Conservation (phyloP, 2,888 invertebrate genomes). For the Steinernema carpocapsae region DNA sequence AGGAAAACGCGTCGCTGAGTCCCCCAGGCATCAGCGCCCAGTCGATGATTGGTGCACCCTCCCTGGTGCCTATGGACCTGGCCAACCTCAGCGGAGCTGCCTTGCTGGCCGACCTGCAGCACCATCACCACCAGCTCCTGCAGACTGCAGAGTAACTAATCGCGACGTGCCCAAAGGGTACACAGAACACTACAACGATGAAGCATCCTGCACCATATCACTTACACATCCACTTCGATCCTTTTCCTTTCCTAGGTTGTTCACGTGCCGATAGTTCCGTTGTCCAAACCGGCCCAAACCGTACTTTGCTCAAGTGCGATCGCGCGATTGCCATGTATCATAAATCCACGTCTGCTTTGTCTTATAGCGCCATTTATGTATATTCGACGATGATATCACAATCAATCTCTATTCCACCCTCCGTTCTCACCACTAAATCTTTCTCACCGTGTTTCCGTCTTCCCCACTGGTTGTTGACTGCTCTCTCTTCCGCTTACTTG, state of each 20-base stretch:
- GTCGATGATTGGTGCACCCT: background rate
- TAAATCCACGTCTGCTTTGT: slow-evolving; percentile 13
- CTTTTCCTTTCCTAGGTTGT: slow-evolving; percentile 24
- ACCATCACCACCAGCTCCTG: slow-evolving; percentile 58
- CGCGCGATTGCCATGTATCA: slow-evolving; percentile 26
- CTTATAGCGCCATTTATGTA: slow-evolving; percentile 27
- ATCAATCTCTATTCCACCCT: slow-evolving; percentile 32
- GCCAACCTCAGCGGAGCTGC: slow-evolving; percentile 46
- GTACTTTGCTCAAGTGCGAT: slow-evolving; percentile 16
- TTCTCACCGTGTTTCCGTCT: background rate
- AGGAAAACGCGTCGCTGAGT: slow-evolving; percentile 32
- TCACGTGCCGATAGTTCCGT: background rate
- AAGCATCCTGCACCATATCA: slow-evolving; percentile 17
- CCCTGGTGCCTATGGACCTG: slow-evolving; percentile 37
- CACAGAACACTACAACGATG: slow-evolving; percentile 9
- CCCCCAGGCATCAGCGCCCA: slow-evolving; percentile 37
- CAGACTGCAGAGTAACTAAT: slow-evolving; percentile 27
- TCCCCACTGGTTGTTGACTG: slow-evolving; percentile 12
- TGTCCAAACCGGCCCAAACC: background rate
- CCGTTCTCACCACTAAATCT: slow-evolving; percentile 1
- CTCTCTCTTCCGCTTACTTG: background rate
- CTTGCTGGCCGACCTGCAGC: slow-evolving; percentile 60
- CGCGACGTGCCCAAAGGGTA: background rate
- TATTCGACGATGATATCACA: slow-evolving; percentile 30
- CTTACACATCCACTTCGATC: slow-evolving; percentile 10